These are phyloP conservation scores for Diploptera punctata DNA, from an alignment of 2,888 invertebrate species.

Conservation along the genomic window DNA sequence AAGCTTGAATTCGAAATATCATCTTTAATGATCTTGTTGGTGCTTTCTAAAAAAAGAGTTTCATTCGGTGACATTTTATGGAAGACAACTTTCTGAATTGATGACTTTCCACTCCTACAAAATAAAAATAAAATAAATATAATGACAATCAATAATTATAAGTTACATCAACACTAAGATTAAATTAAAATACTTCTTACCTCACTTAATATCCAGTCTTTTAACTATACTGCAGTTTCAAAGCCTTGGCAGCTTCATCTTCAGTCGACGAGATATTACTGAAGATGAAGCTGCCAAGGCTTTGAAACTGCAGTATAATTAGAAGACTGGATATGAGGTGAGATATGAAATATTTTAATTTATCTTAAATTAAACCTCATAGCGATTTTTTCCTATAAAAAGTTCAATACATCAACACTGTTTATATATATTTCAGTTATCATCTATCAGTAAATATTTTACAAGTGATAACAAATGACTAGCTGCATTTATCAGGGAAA, in stretches of 20 bases:
- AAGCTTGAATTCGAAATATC: conserved; percentile 97
- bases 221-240: too few relatives aligned
- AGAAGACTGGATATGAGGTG: too few relatives aligned
- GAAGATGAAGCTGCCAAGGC: too few relatives aligned
- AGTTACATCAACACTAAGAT: not conserved
- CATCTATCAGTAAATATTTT: not conserved
- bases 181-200: not conserved
- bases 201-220: not conserved
- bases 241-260: too few relatives aligned
- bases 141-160: not conserved
- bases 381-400: too few relatives aligned
- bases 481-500: too few relatives aligned
- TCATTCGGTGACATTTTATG: conserved; percentile 99
- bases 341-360: too few relatives aligned
- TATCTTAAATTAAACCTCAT: too few relatives aligned
- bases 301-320: too few relatives aligned
- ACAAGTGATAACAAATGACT: too few relatives aligned
- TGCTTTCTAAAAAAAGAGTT: conserved; percentile 97
- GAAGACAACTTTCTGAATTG: conserved; percentile 99
- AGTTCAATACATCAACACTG: not conserved
- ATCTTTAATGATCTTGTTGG: conserved; percentile 98
- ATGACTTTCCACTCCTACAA: conserved; percentile 96
- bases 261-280: too few relatives aligned
- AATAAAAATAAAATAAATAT: conserved; percentile 35
- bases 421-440: not conserved